Evolutionary conservation across 2,888 invertebrate genomes (phyloP), one percentile per base, ranked within the genome.

Genomic region (Metalampra italica): DNA sequence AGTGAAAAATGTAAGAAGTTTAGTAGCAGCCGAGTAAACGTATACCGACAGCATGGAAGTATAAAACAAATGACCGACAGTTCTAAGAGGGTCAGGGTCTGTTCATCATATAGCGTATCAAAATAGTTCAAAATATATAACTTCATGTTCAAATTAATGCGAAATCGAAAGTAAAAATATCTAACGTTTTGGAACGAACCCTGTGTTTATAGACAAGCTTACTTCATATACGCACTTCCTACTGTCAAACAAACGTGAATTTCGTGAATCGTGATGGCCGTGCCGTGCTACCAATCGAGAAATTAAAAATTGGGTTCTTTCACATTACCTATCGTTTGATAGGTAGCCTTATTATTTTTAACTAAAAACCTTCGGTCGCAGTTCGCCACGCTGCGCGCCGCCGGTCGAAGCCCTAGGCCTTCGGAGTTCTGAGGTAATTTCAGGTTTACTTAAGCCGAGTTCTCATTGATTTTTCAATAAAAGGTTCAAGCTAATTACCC

Each of bases 401-500:
- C 50, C 49, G 71, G 61, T 53, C 71, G 69, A 70, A 63, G 67
- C 73, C 66, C 71, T 73, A 75, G 72, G 67, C 62, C 68, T 62
- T 47, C 14, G 39, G 40, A 44, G 44, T 46, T 50, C 43, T 48
- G 47, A 59, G 56, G 56, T 55, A 56, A 49, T 7, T 45, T 7
- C 5, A 9, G 32, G 15, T 40, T n/a, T 46, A 47, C 12, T 44
- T 42, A 52, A 57, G 51, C 57, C 46, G 55, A 43, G 47, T 49
- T 51, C 57, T 60, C 79, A 83, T 82, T 78, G 82, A 82, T 82
- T 83, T 83, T 82, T 78, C 74, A 58, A 69, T 74, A 75, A 75
- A 78, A 65, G 50, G 50, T 58, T 58, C 55, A 54, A 61, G 75
- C 75, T 74, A 78, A 76, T 70, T 75, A 69, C n/a, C 71, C 47